phyloP scores from a whole-genome alignment of 2,113 vertebrate species.

The Apteryx owenii region DNA sequence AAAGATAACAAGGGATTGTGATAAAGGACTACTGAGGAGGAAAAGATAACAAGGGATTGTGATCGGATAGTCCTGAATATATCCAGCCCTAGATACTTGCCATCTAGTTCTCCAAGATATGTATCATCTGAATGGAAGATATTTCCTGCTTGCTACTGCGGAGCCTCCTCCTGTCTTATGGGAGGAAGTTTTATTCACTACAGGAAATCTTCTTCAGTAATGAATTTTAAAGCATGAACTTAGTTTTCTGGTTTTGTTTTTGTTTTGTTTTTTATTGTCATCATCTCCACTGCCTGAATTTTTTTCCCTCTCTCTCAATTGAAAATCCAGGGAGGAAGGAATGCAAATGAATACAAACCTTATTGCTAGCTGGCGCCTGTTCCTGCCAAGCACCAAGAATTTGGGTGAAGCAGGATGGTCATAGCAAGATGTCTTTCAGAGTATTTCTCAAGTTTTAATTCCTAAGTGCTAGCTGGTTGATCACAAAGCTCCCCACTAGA shows the following conservation, averaged over 20 bases:
- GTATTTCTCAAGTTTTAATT: background rate
- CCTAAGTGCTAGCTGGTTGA: background rate
- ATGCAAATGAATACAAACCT: background rate
- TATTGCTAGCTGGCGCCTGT: background rate
- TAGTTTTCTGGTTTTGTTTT: background rate
- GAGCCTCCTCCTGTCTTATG: background rate
- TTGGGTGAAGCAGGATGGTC: background rate
- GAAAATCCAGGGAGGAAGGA: background rate
- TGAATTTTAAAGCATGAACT: background rate
- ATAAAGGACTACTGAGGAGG: slow-evolving; percentile 13
- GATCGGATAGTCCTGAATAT: background rate
- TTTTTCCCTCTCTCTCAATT: background rate
- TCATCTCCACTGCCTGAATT: background rate
- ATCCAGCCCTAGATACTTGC: background rate
- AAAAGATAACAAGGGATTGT: slow-evolving; percentile 5
- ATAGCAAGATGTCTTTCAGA: background rate
- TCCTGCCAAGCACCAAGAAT: background rate
- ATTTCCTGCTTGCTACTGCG: background rate
- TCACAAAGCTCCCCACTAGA: background rate
- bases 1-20: background rate
- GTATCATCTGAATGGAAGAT: background rate
- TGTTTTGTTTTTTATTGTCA: background rate
- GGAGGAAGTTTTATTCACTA: background rate
- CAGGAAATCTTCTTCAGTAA: background rate
- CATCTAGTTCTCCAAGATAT: background rate